phyloP scores from a whole-genome alignment of 2,797 vertebrate genomes.

The Microctenopoma stevenorrisi region DNA sequence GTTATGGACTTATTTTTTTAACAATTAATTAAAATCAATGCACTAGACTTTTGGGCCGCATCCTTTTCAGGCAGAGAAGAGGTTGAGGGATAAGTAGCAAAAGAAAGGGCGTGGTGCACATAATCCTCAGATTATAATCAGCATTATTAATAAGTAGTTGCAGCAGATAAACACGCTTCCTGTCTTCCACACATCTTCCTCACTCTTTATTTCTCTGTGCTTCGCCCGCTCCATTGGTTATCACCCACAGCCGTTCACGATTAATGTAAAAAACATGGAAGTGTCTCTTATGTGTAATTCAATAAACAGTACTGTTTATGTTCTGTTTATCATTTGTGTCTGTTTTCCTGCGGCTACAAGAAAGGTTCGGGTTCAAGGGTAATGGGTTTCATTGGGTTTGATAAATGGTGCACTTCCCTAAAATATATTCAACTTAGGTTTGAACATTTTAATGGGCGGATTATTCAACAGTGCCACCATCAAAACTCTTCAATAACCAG shows the following conservation, averaged over 20 bases:
- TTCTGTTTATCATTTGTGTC: too few relatives aligned
- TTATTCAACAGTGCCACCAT: too few relatives aligned
- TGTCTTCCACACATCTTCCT: slow-evolving; percentile 25
- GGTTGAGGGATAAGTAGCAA: slow-evolving; percentile 49
- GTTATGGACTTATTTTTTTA: slow-evolving; percentile 18
- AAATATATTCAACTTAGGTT: too few relatives aligned
- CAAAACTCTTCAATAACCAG: too few relatives aligned
- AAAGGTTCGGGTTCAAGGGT: too few relatives aligned
- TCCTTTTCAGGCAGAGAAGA: slow-evolving; percentile 36
- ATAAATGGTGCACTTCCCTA: too few relatives aligned
- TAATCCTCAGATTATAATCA: slow-evolving; percentile 55
- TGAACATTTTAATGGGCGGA: too few relatives aligned
- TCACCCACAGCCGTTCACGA: not conserved
- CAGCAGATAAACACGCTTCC: slow-evolving; percentile 22
- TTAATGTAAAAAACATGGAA: too few relatives aligned
- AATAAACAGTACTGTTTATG: too few relatives aligned
- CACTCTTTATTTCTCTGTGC: slow-evolving; percentile 1
- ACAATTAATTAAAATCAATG: slow-evolving; percentile 35
- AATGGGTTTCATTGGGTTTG: too few relatives aligned
- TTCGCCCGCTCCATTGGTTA: slow-evolving; percentile 20
- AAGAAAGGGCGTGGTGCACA: slow-evolving; percentile 50
- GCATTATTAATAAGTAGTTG: slow-evolving; percentile 57
- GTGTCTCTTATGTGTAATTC: too few relatives aligned
- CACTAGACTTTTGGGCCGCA: slow-evolving; percentile 6
- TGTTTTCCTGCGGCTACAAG: too few relatives aligned